These are phyloP conservation scores for Mesoclemmys tuberculata DNA, from an alignment of 2,113 vertebrate genomes.

Conservation along the genomic window DNA sequence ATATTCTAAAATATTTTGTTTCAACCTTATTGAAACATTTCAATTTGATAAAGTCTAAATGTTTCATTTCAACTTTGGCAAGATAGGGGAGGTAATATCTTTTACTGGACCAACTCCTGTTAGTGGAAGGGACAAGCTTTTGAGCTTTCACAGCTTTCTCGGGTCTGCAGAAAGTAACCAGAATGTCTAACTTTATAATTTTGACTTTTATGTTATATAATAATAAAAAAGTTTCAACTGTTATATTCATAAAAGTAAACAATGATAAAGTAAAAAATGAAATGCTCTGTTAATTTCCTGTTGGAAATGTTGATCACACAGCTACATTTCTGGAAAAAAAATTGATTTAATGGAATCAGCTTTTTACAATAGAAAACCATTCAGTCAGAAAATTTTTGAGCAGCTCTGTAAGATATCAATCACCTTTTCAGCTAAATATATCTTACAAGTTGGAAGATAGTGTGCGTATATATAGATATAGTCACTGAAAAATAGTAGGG, in stretches of 20 bases:
- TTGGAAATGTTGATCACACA: background rate
- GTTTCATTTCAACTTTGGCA: background rate
- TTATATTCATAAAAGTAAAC: background rate
- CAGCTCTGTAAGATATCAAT: background rate
- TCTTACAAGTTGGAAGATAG: background rate
- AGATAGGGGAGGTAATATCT: background rate
- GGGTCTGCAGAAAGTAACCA: background rate
- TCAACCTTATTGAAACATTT: background rate
- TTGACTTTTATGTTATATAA: background rate
- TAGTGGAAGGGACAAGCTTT: background rate
- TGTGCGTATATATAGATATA: background rate
- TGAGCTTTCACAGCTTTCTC: background rate
- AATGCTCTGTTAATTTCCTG: background rate
- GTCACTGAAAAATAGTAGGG: background rate
- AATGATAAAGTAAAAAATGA: background rate
- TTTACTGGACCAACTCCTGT: background rate
- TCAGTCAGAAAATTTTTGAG: background rate
- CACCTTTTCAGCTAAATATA: background rate
- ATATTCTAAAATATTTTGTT: background rate
- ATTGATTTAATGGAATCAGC: background rate
- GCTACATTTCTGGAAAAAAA: background rate
- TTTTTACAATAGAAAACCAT: background rate
- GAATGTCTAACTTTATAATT: background rate
- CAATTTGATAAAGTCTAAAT: background rate
- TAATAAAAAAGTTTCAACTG: background rate